Evolutionary conservation across 2,113 vertebrate genomes (phyloP).

Genomic region (Leucopsar rothschildi): DNA sequence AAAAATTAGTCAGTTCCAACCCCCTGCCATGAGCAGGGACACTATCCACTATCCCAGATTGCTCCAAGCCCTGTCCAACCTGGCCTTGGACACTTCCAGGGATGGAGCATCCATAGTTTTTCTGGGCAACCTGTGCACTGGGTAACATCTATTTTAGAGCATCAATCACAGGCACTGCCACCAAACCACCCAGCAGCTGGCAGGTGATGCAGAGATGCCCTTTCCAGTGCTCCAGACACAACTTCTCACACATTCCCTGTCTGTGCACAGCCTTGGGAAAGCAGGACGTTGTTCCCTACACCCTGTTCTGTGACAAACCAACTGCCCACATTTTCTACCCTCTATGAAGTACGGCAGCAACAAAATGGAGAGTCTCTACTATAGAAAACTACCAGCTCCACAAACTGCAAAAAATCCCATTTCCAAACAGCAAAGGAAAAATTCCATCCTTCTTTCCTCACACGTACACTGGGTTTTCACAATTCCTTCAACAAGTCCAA

Average conservation of each 20-base stretch:
- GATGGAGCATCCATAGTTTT: not conserved
- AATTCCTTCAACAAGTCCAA: not conserved
- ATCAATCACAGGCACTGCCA: not conserved
- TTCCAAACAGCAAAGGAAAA: not conserved
- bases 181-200: not conserved
- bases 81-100: not conserved
- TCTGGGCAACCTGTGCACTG: fast-evolving
- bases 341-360: fast-evolving
- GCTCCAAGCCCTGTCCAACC: not conserved
- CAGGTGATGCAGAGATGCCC: not conserved
- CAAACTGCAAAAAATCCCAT: fast-evolving
- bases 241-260: fast-evolving
- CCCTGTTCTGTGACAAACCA: not conserved
- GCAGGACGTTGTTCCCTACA: not conserved
- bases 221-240: no score
- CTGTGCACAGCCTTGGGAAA: not conserved
- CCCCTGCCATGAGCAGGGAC: not conserved
- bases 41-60: not conserved
- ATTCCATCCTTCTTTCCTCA: not conserved
- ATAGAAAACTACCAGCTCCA: not conserved
- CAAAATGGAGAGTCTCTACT: not conserved
- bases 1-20: not conserved
- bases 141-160: not conserved
- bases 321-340: not conserved
- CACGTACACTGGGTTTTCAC: not conserved